Percentiles rank a stretch among this genome's conserved stretches.
Evolutionary conservation across 2,888 invertebrate species (phyloP).

Genomic region (Selenia dentaria): DNA sequence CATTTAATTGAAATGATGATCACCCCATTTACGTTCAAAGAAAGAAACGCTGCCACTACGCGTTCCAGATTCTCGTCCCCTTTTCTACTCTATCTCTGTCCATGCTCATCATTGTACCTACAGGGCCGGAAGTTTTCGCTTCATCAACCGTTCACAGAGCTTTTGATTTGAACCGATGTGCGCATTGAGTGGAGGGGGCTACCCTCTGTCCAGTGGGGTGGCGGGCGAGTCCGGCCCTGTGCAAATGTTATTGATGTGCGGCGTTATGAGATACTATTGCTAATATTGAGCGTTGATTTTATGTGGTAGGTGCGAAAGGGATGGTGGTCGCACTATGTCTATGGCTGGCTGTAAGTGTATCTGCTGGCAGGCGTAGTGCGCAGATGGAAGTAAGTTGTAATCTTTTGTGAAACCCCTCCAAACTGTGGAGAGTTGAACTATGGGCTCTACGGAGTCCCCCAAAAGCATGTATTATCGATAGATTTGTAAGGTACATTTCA

Average conservation of each 20-base stretch:
- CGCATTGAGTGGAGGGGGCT: constrained; percentile 46
- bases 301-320: constrained; percentile 37
- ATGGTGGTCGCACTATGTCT: constrained; percentile 23
- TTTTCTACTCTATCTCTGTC: constrained; percentile 21
- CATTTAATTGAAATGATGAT: constrained; percentile 17
- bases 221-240: constrained; percentile 44
- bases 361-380: constrained; percentile 3
- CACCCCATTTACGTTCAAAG: constrained; percentile 11
- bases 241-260: constrained; percentile 58
- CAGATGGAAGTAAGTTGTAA: constrained; percentile 1
- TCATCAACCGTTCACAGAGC: constrained; percentile 52
- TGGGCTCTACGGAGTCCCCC: no score
- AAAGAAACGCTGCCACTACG: constrained; percentile 23
- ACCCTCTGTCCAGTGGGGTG: constrained; percentile 29
- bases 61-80: constrained; percentile 19
- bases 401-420: background rate
- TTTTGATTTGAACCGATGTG: constrained; percentile 61
- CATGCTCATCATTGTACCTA: constrained; percentile 36
- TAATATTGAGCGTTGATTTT: constrained; percentile 53
- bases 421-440: no score
- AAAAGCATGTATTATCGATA: no score
- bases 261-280: constrained; percentile 53
- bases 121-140: constrained; percentile 49
- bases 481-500: no score
- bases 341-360: constrained; percentile 18